Base-by-base conservation (phyloP, 2,888 invertebrate genomes). In the Yponomeuta sedellus region DNA sequence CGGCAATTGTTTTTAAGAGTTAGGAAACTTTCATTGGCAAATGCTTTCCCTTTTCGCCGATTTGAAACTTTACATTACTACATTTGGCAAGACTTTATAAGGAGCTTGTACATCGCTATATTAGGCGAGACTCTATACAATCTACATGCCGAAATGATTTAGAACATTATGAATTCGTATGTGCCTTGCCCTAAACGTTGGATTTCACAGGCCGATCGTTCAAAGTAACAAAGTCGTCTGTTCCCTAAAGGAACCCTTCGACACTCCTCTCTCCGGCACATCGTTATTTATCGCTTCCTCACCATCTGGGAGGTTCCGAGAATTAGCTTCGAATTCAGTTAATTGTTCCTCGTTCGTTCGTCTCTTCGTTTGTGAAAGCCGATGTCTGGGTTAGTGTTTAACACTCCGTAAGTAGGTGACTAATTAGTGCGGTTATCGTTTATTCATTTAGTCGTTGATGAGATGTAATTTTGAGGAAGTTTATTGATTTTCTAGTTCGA, bases 261-360 rank as follows among this genome's bases (percentile, higher is more conserved):
- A 52, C 44, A 59, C 59, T 59, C 59, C 59, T 28, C 11, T n/a
- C 62, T 39, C 62, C 28, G 28, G 28, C 16, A 19, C 34, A 39
- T 62, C 74, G 71, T 76, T 85, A 89, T 89, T 90, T 88, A 89
- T 86, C 74, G 74, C 79, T 90, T 89, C 89, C 89, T 84, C 73
- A 74, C 79, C 74, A 63, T 63, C 44, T 63, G 63, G 20, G 63
- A 22, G 11, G 44, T 61, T 61, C 34, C n/a, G 22, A 34, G 61
- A 34, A 61, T 28, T 34, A n/a, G 20, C 34, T 61, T 34, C 61
- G 34, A 61, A 61, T 61, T 61, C n/a, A 61, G 22, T 59, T 59
- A 59, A 59, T 59, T 59, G 59, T 59, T 59, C 59, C 16, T 22
- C 20, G 59, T 61, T n/a, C n/a, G 11, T 12, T 28, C 25, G n/a